Percentiles rank a stretch among this genome's conserved stretches.
Evolutionary conservation across 2,797 vertebrate species (phyloP).

Genomic region (Erethizon dorsatum): DNA sequence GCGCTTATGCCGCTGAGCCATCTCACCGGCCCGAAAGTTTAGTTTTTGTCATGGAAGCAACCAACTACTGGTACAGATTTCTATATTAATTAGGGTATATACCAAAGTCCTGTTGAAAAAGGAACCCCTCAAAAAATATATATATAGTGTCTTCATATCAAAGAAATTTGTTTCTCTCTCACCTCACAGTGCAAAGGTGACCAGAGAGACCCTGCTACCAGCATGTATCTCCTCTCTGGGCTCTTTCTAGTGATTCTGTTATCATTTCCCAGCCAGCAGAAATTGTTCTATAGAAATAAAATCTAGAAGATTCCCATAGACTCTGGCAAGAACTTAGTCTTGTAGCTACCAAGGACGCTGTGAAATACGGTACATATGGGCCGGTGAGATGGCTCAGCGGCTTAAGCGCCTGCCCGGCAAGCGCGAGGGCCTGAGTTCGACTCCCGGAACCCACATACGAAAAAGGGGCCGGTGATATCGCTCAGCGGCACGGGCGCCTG

Average conservation of each 20-base stretch:
- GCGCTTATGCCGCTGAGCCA: too few relatives aligned
- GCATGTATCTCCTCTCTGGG: neutral
- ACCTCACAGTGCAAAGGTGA: neutral
- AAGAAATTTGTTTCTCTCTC: conserved; percentile 17
- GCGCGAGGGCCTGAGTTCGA: too few relatives aligned
- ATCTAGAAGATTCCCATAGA: neutral
- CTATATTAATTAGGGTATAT: neutral
- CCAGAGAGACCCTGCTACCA: neutral
- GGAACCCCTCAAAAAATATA: neutral
- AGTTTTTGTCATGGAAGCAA: neutral
- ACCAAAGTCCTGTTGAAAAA: neutral
- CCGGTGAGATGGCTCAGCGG: too few relatives aligned
- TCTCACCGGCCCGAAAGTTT: too few relatives aligned
- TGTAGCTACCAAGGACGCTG: neutral
- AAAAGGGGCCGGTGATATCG: too few relatives aligned
- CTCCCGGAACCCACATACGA: too few relatives aligned
- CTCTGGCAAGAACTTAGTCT: neutral
- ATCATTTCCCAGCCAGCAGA: neutral
- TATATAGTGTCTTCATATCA: neutral
- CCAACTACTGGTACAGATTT: neutral
- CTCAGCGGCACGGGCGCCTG: too few relatives aligned
- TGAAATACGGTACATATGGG: neutral
- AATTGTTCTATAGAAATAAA: neutral
- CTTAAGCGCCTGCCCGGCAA: too few relatives aligned
- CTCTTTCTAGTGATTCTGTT: neutral